Evolutionary conservation across 2,113 vertebrate species (phyloP).

Genomic region (Notarius quadriscutis): DNA sequence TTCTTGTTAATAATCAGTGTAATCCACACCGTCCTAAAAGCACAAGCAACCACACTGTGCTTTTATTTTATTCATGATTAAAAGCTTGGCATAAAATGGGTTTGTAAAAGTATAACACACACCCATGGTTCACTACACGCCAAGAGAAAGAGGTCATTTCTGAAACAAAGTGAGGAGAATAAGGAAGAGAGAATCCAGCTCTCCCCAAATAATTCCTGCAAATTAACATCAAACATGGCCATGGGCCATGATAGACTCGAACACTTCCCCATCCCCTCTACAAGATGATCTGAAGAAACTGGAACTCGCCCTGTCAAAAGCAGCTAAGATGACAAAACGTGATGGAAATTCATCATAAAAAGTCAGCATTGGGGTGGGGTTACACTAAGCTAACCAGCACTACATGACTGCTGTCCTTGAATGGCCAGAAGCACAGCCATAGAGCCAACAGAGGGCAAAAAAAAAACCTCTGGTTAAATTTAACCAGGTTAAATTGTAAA

Average conservation of each 20-base stretch:
- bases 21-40: background rate
- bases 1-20: conserved; percentile 32
- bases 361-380: background rate
- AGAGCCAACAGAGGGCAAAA: conserved; percentile 25
- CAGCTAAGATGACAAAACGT: background rate
- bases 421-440: background rate
- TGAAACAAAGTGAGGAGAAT: background rate
- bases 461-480: conserved; percentile 23
- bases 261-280: background rate
- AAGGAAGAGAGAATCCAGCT: background rate
- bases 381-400: background rate
- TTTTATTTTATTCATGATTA: background rate
- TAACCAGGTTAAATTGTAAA: conserved; percentile 26
- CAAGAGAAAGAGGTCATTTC: background rate
- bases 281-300: conserved; percentile 6
- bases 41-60: background rate
- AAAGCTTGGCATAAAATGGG: background rate
- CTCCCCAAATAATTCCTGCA: conserved; percentile 23
- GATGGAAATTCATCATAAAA: conserved; percentile 17
- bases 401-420: conserved; percentile 1
- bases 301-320: background rate
- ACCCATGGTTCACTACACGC: background rate
- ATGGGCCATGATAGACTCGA: background rate
- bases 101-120: background rate
- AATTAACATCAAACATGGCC: conserved; percentile 25